Percentiles rank a stretch among this genome's conserved stretches.
Conservation (phyloP, 1,140 invertebrate genomes). For the Phortica variegata region DNA sequence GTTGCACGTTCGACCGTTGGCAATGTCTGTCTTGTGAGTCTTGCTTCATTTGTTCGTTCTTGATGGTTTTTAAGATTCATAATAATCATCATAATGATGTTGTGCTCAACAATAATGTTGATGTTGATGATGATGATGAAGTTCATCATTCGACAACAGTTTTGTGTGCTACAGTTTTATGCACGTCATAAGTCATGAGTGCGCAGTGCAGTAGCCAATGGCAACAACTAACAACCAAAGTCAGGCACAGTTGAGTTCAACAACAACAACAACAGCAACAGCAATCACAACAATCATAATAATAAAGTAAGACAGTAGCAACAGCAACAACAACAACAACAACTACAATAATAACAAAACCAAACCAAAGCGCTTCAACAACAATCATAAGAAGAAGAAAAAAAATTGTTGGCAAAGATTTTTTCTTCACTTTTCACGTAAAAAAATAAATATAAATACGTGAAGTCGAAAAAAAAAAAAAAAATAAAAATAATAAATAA, state of each 20-base stretch:
- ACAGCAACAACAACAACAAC: constrained; percentile 7
- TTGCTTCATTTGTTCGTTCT: no score
- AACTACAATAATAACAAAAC: constrained; percentile 15
- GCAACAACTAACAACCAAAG: constrained; percentile 29
- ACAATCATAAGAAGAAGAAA: constrained; percentile 15
- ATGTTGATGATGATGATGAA: background rate
- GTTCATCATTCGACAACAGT: background rate
- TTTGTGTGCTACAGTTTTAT: constrained; percentile 4
- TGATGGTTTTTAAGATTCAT: no score
- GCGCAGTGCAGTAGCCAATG: constrained; percentile 21
- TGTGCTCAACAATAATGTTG: no score
- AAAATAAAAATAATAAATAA: constrained; percentile 9
- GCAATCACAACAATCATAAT: constrained; percentile 42
- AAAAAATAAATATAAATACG: no score
- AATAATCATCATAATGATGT: no score
- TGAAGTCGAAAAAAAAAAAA: constrained; percentile 30
- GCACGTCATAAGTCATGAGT: background rate
- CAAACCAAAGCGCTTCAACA: no score
- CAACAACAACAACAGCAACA: constrained; percentile 4
- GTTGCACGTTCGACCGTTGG: no score
- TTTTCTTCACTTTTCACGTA: constrained; percentile 22
- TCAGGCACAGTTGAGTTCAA: constrained; percentile 14
- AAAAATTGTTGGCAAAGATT: constrained; percentile 5
- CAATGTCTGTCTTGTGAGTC: no score
- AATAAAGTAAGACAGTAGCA: constrained; percentile 46